Conservation (phyloP, 2,888 invertebrate genomes). For the Epiperipatus broadwayi region DNA sequence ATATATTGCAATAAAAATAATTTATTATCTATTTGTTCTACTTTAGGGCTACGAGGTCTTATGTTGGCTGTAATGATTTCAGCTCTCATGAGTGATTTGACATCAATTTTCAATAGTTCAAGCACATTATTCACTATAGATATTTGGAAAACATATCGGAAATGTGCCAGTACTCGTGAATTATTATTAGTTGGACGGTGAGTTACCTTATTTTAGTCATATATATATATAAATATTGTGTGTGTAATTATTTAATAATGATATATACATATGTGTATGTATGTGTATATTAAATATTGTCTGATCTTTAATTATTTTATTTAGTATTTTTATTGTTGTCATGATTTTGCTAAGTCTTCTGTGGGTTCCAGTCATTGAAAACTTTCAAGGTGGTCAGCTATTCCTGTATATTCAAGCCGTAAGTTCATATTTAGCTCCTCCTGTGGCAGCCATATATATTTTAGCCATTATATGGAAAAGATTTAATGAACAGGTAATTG, state of each 20-base stretch:
- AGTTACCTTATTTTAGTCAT: conserved; percentile 12
- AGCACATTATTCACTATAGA: conserved; percentile 37
- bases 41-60: conserved; percentile 25
- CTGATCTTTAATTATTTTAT: no score
- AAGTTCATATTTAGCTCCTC: conserved; percentile 28
- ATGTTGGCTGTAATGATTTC: conserved; percentile 36
- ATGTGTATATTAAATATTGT: no score
- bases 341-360: conserved; percentile 27
- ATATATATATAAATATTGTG: no score
- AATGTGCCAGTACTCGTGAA: conserved; percentile 27
- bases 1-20: no score
- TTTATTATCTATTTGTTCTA: not conserved
- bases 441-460: conserved; percentile 28
- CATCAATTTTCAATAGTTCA: conserved; percentile 37
- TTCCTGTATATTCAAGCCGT: conserved; percentile 29
- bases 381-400: conserved; percentile 31
- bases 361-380: conserved; percentile 31
- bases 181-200: conserved; percentile 33
- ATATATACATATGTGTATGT: no score
- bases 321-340: conserved; percentile 26
- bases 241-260: no score
- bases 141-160: conserved; percentile 32
- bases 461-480: conserved; percentile 27
- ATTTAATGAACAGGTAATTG: conserved; percentile 27
- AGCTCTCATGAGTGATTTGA: conserved; percentile 36